A percentile compares a stretch with the other conserved stretches of the same genome.
Conservation (phyloP, 2,113 vertebrate species). For the Gymnocephalus cernua region DNA sequence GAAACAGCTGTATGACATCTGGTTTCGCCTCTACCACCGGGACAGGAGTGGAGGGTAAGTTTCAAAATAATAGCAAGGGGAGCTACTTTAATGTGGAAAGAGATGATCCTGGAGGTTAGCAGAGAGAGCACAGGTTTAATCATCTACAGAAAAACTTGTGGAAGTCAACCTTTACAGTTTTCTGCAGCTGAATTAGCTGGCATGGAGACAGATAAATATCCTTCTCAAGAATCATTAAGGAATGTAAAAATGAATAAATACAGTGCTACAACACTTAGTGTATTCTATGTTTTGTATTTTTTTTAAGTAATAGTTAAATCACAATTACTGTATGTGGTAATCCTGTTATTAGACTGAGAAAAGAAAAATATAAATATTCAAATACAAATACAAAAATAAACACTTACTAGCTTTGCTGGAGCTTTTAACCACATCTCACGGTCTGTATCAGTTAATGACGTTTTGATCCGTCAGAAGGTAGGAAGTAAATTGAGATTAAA, state of each 20-base stretch:
- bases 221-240: not conserved
- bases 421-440: not conserved
- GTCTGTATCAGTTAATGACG: not conserved
- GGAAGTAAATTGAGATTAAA: no score
- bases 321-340: no score
- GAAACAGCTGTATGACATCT: constrained; percentile 88
- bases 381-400: not conserved
- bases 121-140: not conserved
- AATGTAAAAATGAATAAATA: not conserved
- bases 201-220: not conserved
- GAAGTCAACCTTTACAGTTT: not conserved
- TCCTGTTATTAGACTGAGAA: no score
- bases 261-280: not conserved
- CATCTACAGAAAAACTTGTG: not conserved
- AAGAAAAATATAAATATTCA: no score
- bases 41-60: constrained; percentile 85
- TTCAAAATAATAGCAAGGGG: constrained; percentile 36
- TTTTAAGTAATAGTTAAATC: no score
- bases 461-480: no score
- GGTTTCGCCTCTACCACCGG: constrained; percentile 89
- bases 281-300: not conserved
- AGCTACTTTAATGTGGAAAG: not conserved
- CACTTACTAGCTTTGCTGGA: not conserved
- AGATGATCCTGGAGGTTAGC: not conserved
- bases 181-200: not conserved